These are phyloP conservation scores for Drosophila kohkoa DNA, from an alignment of 1,140 invertebrate species.

Conservation along the genomic window DNA sequence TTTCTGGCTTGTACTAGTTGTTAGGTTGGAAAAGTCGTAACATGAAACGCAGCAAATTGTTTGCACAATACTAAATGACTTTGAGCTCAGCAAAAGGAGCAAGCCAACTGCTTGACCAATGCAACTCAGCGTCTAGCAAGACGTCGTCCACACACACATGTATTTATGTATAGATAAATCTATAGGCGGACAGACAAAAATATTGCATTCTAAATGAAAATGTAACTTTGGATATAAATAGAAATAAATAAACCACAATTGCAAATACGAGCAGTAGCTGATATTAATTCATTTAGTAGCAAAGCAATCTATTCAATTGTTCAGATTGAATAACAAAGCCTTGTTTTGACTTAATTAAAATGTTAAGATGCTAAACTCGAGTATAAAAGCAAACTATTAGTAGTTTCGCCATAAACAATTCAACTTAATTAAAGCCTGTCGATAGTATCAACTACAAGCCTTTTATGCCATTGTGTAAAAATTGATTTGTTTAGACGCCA, in stretches of 20 bases:
- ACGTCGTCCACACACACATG: background rate
- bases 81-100: conserved; percentile 23
- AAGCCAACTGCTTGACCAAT: conserved; percentile 12
- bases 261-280: background rate
- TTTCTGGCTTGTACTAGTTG: conserved; percentile 41
- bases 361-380: background rate
- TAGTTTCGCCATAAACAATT: background rate
- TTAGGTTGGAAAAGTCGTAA: conserved; percentile 58
- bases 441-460: background rate
- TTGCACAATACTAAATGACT: conserved; percentile 67
- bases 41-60: conserved; percentile 69
- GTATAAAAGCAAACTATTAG: background rate
- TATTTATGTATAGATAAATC: conserved; percentile 26
- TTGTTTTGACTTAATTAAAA: conserved; percentile 2
- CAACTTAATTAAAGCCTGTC: background rate
- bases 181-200: conserved; percentile 22
- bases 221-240: conserved; percentile 30
- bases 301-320: background rate
- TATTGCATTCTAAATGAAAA: conserved; percentile 27
- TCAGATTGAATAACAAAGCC: background rate
- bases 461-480: background rate
- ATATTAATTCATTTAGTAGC: background rate
- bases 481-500: no score
- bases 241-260: conserved; percentile 1
- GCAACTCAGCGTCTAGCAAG: background rate